phyloP scores from a whole-genome alignment of 37 sponge, comb jelly and placozoan species.

The Ianthella basta region DNA sequence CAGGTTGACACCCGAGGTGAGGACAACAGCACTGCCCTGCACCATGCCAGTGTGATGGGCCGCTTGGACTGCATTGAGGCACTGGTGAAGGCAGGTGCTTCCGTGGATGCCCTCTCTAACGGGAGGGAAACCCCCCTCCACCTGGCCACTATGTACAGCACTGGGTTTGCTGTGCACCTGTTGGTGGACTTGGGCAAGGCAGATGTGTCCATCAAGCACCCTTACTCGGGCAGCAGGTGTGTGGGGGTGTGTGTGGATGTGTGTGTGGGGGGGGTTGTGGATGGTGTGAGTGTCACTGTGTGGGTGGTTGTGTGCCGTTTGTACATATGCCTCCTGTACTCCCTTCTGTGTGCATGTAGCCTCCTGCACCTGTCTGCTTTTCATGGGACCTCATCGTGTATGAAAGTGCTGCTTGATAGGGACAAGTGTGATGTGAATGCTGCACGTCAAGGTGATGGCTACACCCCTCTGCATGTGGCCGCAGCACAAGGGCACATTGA shows the following conservation, averaged over 20 bases:
- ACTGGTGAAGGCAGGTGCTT: slow-evolving; percentile 40
- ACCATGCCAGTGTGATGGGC: slow-evolving; percentile 59
- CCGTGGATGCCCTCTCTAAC: slow-evolving; percentile 35
- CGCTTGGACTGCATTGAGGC: slow-evolving; percentile 38
- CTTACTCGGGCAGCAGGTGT: neutral
- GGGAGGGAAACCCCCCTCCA: slow-evolving; percentile 54
- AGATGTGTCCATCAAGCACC: neutral
- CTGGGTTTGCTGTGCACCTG: slow-evolving; percentile 3
- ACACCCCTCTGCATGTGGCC: neutral
- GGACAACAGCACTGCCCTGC: slow-evolving; percentile 53
- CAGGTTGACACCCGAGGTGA: slow-evolving; percentile 6
- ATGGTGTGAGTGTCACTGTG: too few species aligned
- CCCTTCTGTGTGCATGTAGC: neutral
- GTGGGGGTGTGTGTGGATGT: neutral
- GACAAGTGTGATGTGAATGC: neutral
- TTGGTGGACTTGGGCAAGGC: slow-evolving; percentile 44
- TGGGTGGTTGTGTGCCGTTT: too few species aligned
- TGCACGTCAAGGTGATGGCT: neutral
- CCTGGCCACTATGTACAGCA: slow-evolving; percentile 52
- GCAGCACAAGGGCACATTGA: neutral
- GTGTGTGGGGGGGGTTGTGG: neutral
- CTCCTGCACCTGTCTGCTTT: slow-evolving; percentile 1
- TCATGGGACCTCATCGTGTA: neutral
- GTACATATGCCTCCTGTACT: neutral
- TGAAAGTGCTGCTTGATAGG: neutral